phyloP scores from a whole-genome alignment of 2,888 invertebrate species.

The Mimumesa dahlbomi region DNA sequence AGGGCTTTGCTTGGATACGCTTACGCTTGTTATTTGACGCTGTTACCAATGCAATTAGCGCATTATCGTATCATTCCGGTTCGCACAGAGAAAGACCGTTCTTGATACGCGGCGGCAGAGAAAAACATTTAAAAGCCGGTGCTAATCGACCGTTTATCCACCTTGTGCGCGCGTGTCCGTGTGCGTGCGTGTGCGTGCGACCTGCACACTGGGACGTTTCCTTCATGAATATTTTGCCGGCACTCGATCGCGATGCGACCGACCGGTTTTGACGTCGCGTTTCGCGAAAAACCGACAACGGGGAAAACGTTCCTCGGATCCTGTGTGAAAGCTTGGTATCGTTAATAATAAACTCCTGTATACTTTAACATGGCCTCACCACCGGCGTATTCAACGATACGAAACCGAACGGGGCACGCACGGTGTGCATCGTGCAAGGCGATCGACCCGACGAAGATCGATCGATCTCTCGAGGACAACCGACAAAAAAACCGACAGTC shows the following conservation, averaged over 20 bases:
- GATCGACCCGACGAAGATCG: conserved; percentile 70
- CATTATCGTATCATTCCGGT: conserved; percentile 25
- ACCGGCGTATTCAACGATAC: conserved; percentile 1
- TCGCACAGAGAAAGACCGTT: conserved; percentile 5
- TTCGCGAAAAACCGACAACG: not conserved
- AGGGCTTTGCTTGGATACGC: not conserved
- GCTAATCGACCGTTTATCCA: conserved; percentile 25
- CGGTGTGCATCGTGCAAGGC: conserved; percentile 46
- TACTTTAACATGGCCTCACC: conserved; percentile 24
- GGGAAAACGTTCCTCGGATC: not conserved
- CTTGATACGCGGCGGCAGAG: not conserved
- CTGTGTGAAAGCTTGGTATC: not conserved
- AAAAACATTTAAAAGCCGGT: conserved; percentile 29
- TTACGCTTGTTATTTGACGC: conserved; percentile 12
- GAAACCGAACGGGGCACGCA: not conserved
- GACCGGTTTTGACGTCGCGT: too few relatives aligned
- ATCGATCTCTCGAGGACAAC: conserved; percentile 66
- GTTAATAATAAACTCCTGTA: conserved; percentile 25
- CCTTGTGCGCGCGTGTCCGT: conserved; percentile 2
- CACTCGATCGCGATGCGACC: not conserved
- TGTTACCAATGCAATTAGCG: conserved; percentile 14
- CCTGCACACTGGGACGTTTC: conserved; percentile 21
- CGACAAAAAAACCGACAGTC: conserved; percentile 61
- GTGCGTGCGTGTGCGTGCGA: too few relatives aligned
- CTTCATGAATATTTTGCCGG: conserved; percentile 24